phyloP scores from a whole-genome alignment of 2,888 invertebrate species.

The Mythimna vitellina region DNA sequence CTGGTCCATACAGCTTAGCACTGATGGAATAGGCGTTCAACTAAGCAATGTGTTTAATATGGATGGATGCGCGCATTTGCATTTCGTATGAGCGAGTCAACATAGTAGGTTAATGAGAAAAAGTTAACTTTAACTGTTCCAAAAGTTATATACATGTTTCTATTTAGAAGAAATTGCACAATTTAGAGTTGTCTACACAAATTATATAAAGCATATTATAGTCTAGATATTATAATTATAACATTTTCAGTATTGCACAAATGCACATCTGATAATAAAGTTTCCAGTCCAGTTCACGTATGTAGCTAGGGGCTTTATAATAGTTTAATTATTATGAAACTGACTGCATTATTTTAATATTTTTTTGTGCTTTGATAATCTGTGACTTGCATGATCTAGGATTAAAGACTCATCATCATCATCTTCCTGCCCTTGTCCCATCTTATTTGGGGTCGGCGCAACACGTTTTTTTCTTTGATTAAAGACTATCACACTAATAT shows the following conservation, averaged over 20 bases:
- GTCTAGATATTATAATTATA: slow-evolving; percentile 5
- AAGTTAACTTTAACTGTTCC: not conserved
- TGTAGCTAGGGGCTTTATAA: not conserved
- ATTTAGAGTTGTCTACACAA: not conserved
- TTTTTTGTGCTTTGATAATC: not conserved
- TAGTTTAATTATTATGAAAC: not conserved
- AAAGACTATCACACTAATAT: too few species aligned
- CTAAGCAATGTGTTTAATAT: too few species aligned
- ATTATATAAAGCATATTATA: not conserved
- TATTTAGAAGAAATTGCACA: not conserved
- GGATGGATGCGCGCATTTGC: too few species aligned
- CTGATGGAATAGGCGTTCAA: too few species aligned
- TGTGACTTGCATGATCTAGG: too few species aligned
- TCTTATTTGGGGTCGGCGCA: too few species aligned
- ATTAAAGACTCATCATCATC: too few species aligned
- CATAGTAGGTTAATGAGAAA: not conserved
- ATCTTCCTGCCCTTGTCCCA: too few species aligned
- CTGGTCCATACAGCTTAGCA: too few species aligned
- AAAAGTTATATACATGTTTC: not conserved
- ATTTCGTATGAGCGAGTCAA: too few species aligned
- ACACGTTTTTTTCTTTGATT: too few species aligned
- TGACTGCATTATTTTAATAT: not conserved
- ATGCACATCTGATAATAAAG: slow-evolving; percentile 16
- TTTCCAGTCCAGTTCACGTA: slow-evolving; percentile 40
- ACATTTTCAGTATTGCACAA: slow-evolving; percentile 10